A percentile compares a stretch with the other conserved stretches of the same genome.
Evolutionary conservation across 1,140 invertebrate genomes (phyloP).

Genomic region (Lepidotrigona ventralis): DNA sequence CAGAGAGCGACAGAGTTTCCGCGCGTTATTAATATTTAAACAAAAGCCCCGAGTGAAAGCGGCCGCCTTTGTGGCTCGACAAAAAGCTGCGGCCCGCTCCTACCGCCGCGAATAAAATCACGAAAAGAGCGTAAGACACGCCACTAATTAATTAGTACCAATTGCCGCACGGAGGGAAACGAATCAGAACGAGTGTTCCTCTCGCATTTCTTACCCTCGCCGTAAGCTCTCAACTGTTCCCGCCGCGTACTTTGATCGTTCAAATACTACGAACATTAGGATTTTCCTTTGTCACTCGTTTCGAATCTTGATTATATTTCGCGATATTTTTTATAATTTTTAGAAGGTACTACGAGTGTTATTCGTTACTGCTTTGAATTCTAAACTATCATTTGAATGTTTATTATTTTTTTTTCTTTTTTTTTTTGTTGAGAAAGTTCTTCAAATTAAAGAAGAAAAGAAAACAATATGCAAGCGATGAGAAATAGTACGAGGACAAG

Average conservation of each 20-base stretch:
- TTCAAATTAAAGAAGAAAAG: too few species aligned
- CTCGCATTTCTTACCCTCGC: not conserved
- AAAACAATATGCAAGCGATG: not conserved
- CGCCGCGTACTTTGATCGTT: not conserved
- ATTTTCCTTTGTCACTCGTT: not conserved
- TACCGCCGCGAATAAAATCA: conserved; percentile 26
- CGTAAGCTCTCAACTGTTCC: not conserved
- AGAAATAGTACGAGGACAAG: not conserved
- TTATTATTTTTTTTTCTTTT: too few species aligned
- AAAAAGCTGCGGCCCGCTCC: conserved; percentile 42
- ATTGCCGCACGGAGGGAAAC: conserved; percentile 13
- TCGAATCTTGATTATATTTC: not conserved
- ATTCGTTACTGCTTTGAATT: too few species aligned
- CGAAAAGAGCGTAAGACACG: conserved; percentile 25
- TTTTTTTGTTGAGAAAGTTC: too few species aligned
- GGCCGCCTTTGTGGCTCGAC: conserved; percentile 53
- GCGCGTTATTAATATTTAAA: conserved; percentile 69
- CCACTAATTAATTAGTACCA: conserved; percentile 39
- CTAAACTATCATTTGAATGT: too few species aligned
- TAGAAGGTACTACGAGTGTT: too few species aligned
- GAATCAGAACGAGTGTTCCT: not conserved
- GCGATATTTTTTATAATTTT: not conserved
- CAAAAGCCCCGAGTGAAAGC: conserved; percentile 53
- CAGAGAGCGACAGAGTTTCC: conserved; percentile 53
- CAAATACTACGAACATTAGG: not conserved